Conservation (phyloP, 2,888 invertebrate species). For the Lepidocyrtoides sp. region DNA sequence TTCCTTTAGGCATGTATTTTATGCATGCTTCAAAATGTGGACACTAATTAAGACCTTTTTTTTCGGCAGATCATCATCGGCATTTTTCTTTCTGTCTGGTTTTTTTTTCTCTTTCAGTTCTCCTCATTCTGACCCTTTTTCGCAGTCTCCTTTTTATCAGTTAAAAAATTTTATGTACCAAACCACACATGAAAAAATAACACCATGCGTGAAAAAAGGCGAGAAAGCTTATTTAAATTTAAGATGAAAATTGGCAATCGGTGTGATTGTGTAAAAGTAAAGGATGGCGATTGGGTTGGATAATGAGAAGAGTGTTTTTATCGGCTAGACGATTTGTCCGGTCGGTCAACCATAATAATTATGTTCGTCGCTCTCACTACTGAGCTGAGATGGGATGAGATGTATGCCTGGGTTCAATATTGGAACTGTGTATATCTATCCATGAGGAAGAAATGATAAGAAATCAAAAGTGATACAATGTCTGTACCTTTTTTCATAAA, state of each 20-base stretch:
- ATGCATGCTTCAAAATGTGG: background rate
- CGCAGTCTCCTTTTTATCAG: background rate
- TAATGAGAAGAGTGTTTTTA: background rate
- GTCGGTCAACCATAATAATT: background rate
- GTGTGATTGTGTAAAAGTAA: background rate
- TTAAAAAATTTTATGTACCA: background rate
- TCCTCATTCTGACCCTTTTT: background rate
- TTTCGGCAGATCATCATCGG: constrained; percentile 7
- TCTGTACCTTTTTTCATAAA: no score
- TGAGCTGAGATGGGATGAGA: background rate
- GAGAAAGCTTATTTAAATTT: background rate
- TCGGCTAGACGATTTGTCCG: background rate
- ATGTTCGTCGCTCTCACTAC: background rate
- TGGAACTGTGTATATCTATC: background rate
- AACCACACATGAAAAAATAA: no score
- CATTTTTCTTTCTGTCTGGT: constrained; percentile 31
- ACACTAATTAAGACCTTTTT: constrained; percentile 15
- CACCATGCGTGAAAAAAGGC: background rate
- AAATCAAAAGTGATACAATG: constrained; percentile 15
- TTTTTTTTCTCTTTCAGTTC: constrained; percentile 12
- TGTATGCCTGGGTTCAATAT: background rate
- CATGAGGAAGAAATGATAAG: no score
- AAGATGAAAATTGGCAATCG: background rate
- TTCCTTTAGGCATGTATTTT: constrained; percentile 22
- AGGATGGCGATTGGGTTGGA: background rate